These are phyloP conservation scores for Escarpia spicata DNA, from an alignment of 2,888 invertebrate species.

Conservation along the genomic window DNA sequence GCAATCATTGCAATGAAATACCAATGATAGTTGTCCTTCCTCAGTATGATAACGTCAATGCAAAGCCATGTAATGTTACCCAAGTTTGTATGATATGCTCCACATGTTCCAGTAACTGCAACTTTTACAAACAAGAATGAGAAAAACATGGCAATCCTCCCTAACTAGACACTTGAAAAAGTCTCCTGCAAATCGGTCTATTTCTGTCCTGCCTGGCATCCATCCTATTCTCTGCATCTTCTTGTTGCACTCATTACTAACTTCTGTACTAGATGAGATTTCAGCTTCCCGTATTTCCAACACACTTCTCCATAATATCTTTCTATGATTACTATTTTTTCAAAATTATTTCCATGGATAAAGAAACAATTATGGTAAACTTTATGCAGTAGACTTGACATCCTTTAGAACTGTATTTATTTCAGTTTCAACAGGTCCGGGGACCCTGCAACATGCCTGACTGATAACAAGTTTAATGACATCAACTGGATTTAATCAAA, in stretches of 20 bases:
- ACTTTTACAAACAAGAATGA: background rate
- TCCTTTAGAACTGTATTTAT: too few relatives aligned
- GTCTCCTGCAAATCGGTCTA: background rate
- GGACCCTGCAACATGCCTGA: too few relatives aligned
- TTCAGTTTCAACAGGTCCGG: too few relatives aligned
- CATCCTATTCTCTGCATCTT: background rate
- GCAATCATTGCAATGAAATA: background rate
- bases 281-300: background rate
- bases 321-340: background rate
- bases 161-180: background rate
- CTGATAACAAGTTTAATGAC: too few relatives aligned
- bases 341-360: too few relatives aligned
- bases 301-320: background rate
- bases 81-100: background rate
- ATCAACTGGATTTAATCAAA: too few relatives aligned
- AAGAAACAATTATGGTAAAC: too few relatives aligned
- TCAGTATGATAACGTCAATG: background rate
- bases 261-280: background rate
- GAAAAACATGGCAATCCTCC: background rate
- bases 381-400: too few relatives aligned
- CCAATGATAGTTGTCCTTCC: background rate
- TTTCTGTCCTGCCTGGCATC: background rate
- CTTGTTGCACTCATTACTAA: background rate
- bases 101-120: background rate
- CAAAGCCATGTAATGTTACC: background rate